Evolutionary conservation across 2,797 vertebrate species (phyloP).

Genomic region (Emydoidea blandingii): DNA sequence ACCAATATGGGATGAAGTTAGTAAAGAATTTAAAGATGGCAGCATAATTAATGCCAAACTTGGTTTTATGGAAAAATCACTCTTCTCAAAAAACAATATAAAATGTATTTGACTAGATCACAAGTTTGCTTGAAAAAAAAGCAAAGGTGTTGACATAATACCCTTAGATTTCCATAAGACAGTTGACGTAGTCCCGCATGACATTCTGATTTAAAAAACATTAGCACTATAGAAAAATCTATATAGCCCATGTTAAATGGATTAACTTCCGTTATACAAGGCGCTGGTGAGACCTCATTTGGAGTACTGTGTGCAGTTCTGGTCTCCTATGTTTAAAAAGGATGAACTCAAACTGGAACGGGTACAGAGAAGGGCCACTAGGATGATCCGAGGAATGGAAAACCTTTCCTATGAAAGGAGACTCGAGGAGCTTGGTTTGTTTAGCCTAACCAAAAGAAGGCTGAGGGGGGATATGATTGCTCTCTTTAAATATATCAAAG

Average conservation of each 20-base stretch:
- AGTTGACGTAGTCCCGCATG: conserved; percentile 49
- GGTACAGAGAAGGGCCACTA: too few species aligned
- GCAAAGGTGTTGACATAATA: conserved; percentile 70
- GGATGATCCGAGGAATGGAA: too few species aligned
- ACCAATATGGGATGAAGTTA: conserved; percentile 32
- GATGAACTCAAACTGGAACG: too few species aligned
- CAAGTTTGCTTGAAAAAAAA: conserved; percentile 42
- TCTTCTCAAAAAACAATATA: neutral
- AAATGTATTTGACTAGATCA: conserved; percentile 19
- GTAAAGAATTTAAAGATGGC: conserved; percentile 40
- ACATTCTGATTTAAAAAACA: conserved; percentile 54
- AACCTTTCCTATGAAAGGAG: too few species aligned
- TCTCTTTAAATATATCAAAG: too few species aligned
- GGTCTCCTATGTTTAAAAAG: too few species aligned
- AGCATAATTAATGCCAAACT: conserved; percentile 43
- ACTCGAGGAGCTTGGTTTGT: too few species aligned
- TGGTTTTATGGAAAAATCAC: neutral
- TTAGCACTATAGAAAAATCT: conserved; percentile 34
- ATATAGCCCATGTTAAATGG: conserved; percentile 41
- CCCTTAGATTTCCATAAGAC: conserved; percentile 53
- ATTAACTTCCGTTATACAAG: too few species aligned
- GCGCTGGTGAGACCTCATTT: too few species aligned
- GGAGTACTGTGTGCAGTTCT: too few species aligned
- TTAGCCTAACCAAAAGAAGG: too few species aligned
- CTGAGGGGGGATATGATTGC: too few species aligned